A percentile compares a stretch with the other conserved stretches of the same genome.
Evolutionary conservation across 2,797 vertebrate species (phyloP).

Genomic region (Mormyrops boulengeri): DNA sequence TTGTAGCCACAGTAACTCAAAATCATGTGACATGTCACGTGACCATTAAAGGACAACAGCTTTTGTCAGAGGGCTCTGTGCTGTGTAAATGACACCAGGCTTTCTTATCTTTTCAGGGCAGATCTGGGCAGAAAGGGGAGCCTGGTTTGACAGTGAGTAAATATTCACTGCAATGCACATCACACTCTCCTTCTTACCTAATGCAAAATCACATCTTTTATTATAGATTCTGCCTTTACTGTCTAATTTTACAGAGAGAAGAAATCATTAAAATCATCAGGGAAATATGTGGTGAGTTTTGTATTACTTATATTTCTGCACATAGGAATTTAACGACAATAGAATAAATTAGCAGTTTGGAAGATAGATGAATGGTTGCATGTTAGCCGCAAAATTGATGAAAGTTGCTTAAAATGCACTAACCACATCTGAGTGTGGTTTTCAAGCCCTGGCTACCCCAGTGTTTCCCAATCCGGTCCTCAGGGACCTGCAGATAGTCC

Average conservation of each 20-base stretch:
- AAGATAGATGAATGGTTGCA: neutral
- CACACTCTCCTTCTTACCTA: neutral
- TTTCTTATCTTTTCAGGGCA: slow-evolving; percentile 54
- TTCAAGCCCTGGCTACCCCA: neutral
- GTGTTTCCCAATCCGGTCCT: neutral
- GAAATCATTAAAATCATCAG: slow-evolving; percentile 76
- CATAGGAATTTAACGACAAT: neutral
- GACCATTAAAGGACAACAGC: neutral
- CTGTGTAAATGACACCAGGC: neutral
- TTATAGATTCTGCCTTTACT: neutral
- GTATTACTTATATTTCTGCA: neutral
- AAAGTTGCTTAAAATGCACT: neutral
- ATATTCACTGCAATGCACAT: neutral
- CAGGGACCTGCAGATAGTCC: neutral
- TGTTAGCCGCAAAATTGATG: neutral
- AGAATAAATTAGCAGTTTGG: neutral
- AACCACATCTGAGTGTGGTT: neutral
- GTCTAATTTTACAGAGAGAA: slow-evolving; percentile 59
- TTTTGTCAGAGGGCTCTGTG: neutral
- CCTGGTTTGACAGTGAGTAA: slow-evolving; percentile 73
- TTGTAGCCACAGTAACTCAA: neutral
- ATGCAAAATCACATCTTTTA: neutral
- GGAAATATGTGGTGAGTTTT: slow-evolving; percentile 72
- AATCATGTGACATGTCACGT: neutral
- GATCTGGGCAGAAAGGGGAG: slow-evolving; percentile 68